Base-by-base conservation (phyloP, 2,113 vertebrate species). In the Nycticryphes semicollaris region DNA sequence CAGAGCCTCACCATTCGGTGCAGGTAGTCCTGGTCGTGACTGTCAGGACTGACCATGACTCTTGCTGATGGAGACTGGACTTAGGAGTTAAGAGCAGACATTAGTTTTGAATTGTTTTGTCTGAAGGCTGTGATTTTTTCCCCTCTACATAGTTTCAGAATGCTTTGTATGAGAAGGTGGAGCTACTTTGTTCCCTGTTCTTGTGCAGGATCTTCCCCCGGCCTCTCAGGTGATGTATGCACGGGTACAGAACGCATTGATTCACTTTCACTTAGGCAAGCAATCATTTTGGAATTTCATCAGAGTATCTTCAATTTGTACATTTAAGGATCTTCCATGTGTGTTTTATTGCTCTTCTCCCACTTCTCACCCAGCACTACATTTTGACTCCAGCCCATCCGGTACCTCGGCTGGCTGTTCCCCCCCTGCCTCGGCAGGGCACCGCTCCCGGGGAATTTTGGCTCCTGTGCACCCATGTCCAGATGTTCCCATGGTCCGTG, bases 401-500 rank as follows among this genome's bases (percentile, higher is more conserved):
- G 74, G 24, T 37, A 48, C 30, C 74, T 31, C 3, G 45, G 83
- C 31, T 17, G 54, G 1, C 30, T 8, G 3, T 30, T 27, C 13
- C 43, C 27, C 22, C 8, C 31, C 18, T 2, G 31, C 18, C 41
- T 27, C 33, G 0, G 8, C 51, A 53, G 53, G 68, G 24, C 69
- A 82, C 5, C 27, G 3, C 45, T 62, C 19, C 31, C 15, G 4
- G 3, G 47, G 89, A 35, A 14, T 59, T 43, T 15, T 69, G 89
- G 77, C 57, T 37, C 1, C 21, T 1, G 23, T 18, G 13, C 1
- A 8, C 28, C 80, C 12, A 12, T 9, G 10, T 13, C 50, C 63
- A 23, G 48, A 25, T 20, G 6, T 16, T 23, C 56, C 16, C 33
- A 0, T 0, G 43, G 4, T 35, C n/a, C 3, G 0, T 1, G 24